Percentiles rank a stretch among this genome's conserved stretches.
These are phyloP conservation scores for Herpailurus yagouaroundi DNA, from an alignment of 2,113 vertebrate genomes.

Conservation along the genomic window DNA sequence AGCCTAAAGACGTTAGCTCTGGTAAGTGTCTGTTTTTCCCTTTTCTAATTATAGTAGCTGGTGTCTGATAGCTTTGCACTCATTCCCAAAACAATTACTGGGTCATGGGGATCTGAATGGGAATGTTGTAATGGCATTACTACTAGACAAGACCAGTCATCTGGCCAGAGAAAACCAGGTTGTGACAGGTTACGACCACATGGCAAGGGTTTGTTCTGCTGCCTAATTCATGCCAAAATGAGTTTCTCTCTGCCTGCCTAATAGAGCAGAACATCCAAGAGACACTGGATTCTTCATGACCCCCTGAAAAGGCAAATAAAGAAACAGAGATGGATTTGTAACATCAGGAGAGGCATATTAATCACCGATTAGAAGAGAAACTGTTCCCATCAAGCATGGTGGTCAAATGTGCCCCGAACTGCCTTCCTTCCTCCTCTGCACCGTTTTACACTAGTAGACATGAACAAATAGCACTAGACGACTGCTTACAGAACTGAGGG, in stretches of 20 bases:
- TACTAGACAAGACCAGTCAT: conserved; percentile 41
- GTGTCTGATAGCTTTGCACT: conserved; percentile 68
- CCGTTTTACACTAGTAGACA: neutral
- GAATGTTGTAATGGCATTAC: conserved; percentile 51
- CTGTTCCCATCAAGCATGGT: neutral
- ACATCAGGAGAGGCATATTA: neutral
- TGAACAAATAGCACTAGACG: neutral
- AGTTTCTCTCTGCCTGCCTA: neutral
- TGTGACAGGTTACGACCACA: conserved; percentile 47
- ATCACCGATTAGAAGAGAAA: neutral
- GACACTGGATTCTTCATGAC: neutral
- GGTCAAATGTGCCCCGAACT: neutral
- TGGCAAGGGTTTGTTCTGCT: conserved; percentile 37
- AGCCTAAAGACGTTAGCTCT: conserved; percentile 66
- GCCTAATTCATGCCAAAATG: conserved; percentile 28
- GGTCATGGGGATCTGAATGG: conserved; percentile 67
- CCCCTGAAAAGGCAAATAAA: neutral
- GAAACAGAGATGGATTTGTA: neutral
- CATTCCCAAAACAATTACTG: conserved; percentile 69
- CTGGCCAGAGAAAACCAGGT: conserved; percentile 52
- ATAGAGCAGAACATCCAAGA: neutral
- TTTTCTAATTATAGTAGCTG: conserved; percentile 70
- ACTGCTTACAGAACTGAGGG: neutral
- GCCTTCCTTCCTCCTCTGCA: neutral
- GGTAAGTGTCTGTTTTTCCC: conserved; percentile 60